Evolutionary conservation across 2,888 invertebrate species (phyloP).

Genomic region (Teleiodes luculella): DNA sequence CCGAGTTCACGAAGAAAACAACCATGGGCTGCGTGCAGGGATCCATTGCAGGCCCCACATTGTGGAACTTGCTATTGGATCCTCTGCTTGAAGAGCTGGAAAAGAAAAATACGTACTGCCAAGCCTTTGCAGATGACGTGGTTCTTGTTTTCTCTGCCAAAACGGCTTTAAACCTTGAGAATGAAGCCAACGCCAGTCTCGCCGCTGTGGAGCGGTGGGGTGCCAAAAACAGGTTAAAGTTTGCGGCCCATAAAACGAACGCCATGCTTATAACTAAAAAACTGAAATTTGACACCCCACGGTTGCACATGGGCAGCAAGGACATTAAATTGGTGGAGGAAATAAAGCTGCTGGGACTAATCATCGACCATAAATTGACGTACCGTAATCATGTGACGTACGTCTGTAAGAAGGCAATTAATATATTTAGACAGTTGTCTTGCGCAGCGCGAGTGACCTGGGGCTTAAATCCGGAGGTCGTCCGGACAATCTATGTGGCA

Average conservation of each 20-base stretch:
- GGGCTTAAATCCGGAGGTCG: neutral
- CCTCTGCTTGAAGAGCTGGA: neutral
- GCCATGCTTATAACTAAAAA: neutral
- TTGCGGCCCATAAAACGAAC: neutral
- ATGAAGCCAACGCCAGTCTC: neutral
- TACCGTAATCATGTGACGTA: too few relatives aligned
- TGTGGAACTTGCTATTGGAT: neutral
- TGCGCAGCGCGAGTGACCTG: too few relatives aligned
- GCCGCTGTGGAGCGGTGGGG: too few relatives aligned
- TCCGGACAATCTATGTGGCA: constrained; percentile 3
- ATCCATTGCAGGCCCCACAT: neutral
- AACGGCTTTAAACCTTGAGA: neutral
- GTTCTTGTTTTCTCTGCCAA: constrained; percentile 5
- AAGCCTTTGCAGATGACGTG: neutral
- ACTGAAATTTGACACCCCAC: neutral
- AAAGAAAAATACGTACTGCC: neutral
- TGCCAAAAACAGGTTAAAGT: neutral
- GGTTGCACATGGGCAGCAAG: constrained; percentile 6
- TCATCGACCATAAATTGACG: neutral
- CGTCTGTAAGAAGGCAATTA: too few relatives aligned
- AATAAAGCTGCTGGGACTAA: constrained; percentile 20
- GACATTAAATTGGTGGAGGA: constrained; percentile 4
- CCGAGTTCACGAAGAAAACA: neutral
- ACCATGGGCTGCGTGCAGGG: constrained; percentile 4
- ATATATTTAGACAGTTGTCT: too few relatives aligned